Evolutionary conservation across 2,797 vertebrate species (phyloP).

Genomic region (Acanthis flammea): DNA sequence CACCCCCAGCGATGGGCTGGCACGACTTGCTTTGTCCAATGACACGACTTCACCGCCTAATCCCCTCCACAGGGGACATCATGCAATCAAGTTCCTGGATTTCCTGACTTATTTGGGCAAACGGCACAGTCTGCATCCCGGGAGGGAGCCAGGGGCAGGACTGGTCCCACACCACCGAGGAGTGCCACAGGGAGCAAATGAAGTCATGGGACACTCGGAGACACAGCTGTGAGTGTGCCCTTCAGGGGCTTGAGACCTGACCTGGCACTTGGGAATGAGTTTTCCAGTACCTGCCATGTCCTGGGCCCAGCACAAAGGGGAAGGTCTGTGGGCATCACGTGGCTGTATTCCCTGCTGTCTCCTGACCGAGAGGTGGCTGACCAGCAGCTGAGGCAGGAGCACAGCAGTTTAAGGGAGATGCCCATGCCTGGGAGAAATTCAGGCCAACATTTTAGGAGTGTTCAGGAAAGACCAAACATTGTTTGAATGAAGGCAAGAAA

Average conservation of each 20-base stretch:
- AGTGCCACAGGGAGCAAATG: not conserved
- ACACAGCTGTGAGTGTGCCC: rapidly evolving
- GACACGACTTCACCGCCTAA: not conserved
- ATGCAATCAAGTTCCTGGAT: not conserved
- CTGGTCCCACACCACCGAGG: not conserved
- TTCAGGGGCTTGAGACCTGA: not conserved
- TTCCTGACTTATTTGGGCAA: slow-evolving; percentile 38
- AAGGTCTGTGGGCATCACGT: rapidly evolving
- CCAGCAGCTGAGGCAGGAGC: not conserved
- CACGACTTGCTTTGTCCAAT: not conserved
- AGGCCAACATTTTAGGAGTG: not conserved
- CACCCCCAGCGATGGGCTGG: not conserved
- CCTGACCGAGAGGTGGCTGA: not conserved
- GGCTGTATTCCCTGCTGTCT: not conserved
- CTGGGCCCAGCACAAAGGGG: not conserved
- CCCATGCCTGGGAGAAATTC: not conserved
- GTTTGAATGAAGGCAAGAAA: not conserved
- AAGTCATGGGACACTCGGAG: rapidly evolving
- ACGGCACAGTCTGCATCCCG: not conserved
- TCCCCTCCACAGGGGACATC: not conserved
- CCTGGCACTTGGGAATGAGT: not conserved
- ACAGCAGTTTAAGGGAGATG: not conserved
- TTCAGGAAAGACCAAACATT: not conserved
- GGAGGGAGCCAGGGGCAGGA: not conserved
- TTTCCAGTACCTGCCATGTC: not conserved